These are phyloP conservation scores for Microvelia longipes DNA, from an alignment of 1,140 invertebrate genomes.

Conservation along the genomic window DNA sequence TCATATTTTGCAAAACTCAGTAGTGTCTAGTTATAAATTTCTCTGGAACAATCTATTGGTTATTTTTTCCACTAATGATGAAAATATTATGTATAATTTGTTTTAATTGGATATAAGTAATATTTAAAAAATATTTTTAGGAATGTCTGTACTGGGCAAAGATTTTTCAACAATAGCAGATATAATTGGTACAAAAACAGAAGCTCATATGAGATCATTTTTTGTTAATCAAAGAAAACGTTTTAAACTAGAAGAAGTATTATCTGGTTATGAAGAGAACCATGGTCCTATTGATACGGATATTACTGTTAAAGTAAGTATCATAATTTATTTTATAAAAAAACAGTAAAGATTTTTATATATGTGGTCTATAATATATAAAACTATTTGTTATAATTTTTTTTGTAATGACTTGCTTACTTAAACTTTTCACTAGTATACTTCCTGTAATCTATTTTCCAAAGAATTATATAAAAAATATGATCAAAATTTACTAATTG, in stretches of 20 bases:
- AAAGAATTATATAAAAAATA: too few relatives aligned
- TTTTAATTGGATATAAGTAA: too few relatives aligned
- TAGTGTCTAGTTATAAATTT: too few relatives aligned
- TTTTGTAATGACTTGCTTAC: not conserved
- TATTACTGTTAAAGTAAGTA: not conserved
- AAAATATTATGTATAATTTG: too few relatives aligned
- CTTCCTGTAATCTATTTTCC: too few relatives aligned
- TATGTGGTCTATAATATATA: not conserved
- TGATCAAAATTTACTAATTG: too few relatives aligned
- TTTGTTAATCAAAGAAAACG: constrained; percentile 77
- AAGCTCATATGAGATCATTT: constrained; percentile 78
- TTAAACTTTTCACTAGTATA: not conserved
- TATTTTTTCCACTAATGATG: too few relatives aligned
- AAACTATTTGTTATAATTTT: not conserved
- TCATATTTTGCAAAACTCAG: too few relatives aligned
- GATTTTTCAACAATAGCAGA: constrained; percentile 91
- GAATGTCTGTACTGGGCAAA: constrained; percentile 83
- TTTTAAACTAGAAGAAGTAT: constrained; percentile 76
- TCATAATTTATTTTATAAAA: too few relatives aligned
- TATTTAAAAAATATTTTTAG: too few relatives aligned
- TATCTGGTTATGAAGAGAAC: constrained; percentile 74
- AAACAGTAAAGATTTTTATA: not conserved
- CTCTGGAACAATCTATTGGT: too few relatives aligned
- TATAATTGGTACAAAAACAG: constrained; percentile 86
- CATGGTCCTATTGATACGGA: constrained; percentile 37